Evolutionary conservation across 2,113 vertebrate genomes (phyloP), one percentile per base, ranked within the genome.

Genomic region (Percina caprodes): DNA sequence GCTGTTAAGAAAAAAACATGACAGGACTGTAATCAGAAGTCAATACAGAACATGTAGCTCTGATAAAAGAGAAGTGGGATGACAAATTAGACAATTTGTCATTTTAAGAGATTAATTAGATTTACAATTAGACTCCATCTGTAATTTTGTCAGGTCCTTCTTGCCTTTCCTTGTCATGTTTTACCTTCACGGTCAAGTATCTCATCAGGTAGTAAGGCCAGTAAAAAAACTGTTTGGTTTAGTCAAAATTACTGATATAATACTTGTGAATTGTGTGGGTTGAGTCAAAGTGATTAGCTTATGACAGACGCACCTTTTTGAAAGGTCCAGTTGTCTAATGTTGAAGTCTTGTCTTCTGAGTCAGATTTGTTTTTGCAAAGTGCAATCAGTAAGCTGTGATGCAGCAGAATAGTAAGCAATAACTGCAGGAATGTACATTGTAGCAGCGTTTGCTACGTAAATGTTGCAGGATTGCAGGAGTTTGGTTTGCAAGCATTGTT

Each of bases 21-120:
- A 85, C 76, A 86, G 66, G 76, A 76, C 63, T 85, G 52, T 74
- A 84, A 90, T 91, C 76, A 77, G 39, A 79, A 49, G 56, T 83
- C 69, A 52, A 2, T 66, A 69, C 51, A 45, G 26, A 61, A 46
- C 83, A 74, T 79, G 82, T 16, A 23, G 66, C 59, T 63, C 46
- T 78, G 46, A 63, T 68, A 26, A 71, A 63, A 61, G 21, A 24
- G 45, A 66, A n/a, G 45, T 16, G 13, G 33, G 54, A 74, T 66
- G 55, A 56, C 62, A 58, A 78, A 82, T 83, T 67, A 49, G 48
- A 71, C 69, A 54, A 48, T 26, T 46, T 78, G 78, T 83, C 55
- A 58, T 54, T 60, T 74, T 63, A 55, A 56, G 55, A 23, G 33
- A 73, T 82, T 67, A 56, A 76, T 80, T 69, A 80, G 30, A 30